These are phyloP conservation scores for Oscheius sp. DNA, from an alignment of 2,888 invertebrate species.

Conservation along the genomic window DNA sequence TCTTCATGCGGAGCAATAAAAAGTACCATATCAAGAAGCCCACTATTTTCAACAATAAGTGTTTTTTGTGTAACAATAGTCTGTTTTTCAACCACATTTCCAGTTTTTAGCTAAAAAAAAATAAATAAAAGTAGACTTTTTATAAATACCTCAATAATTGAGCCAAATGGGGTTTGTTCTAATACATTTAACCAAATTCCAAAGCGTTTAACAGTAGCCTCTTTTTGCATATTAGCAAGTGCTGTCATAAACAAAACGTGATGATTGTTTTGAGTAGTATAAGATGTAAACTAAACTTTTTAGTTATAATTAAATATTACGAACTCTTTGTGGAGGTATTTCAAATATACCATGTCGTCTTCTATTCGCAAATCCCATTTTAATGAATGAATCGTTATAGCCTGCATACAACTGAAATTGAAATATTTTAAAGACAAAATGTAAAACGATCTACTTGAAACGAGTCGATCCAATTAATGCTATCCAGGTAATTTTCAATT, in stretches of 20 bases:
- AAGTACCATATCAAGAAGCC: conserved; percentile 20
- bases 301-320: background rate
- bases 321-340: background rate
- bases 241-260: conserved; percentile 4
- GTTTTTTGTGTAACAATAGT: conserved; percentile 23
- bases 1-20: conserved; percentile 31
- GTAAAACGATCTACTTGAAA: background rate
- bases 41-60: conserved; percentile 23
- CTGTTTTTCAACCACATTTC: conserved; percentile 23
- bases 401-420: background rate
- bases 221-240: background rate
- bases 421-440: background rate
- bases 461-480: background rate
- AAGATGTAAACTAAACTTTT: background rate
- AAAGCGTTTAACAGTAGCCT: conserved; percentile 3
- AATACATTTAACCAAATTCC: conserved; percentile 28
- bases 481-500: background rate
- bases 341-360: background rate
- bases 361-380: background rate
- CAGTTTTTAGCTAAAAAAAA: conserved; percentile 21
- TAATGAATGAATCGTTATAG: background rate
- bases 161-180: conserved; percentile 23
- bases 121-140: background rate
- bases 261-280: background rate
- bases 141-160: conserved; percentile 13